phyloP scores from a whole-genome alignment of 2,113 vertebrate genomes.

The Epinephelus lanceolatus region DNA sequence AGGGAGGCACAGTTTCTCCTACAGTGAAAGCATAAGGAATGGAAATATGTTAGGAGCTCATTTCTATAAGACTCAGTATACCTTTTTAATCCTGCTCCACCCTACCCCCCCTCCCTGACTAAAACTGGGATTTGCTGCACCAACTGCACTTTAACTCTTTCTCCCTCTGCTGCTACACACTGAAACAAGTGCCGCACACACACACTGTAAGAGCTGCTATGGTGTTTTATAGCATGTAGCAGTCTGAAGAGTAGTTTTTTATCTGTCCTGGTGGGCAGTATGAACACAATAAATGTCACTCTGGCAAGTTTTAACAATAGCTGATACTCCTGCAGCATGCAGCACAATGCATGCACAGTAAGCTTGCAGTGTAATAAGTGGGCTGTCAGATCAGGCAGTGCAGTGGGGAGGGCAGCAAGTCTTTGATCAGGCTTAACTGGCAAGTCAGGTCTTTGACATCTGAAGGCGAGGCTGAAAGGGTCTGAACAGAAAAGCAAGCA shows the following conservation, averaged over 20 bases:
- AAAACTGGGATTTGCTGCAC: slow-evolving; percentile 65
- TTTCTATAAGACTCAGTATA: slow-evolving; percentile 63
- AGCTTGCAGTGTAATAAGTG: slow-evolving; percentile 37
- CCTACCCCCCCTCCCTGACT: slow-evolving; percentile 30
- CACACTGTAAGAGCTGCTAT: background rate
- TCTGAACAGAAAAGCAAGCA: slow-evolving; percentile 49
- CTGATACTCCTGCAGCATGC: slow-evolving; percentile 35
- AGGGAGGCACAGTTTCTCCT: slow-evolving; percentile 1
- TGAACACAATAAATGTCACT: slow-evolving; percentile 3
- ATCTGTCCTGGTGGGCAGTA: slow-evolving; percentile 17
- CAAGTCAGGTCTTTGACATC: slow-evolving; percentile 71
- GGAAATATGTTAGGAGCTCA: slow-evolving; percentile 60
- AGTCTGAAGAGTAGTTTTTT: background rate
- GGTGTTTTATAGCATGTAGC: slow-evolving; percentile 6
- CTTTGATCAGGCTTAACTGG: slow-evolving; percentile 76
- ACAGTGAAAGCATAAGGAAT: slow-evolving; percentile 38
- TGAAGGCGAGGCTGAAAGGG: slow-evolving; percentile 66
- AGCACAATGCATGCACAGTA: slow-evolving; percentile 28
- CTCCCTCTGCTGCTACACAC: slow-evolving; percentile 36
- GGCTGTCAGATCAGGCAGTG: slow-evolving; percentile 52
- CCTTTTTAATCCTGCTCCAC: slow-evolving; percentile 65
- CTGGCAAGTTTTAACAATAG: slow-evolving; percentile 27
- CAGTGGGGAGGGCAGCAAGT: slow-evolving; percentile 45
- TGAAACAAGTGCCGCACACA: slow-evolving; percentile 24
- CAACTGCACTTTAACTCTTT: slow-evolving; percentile 57